These are phyloP conservation scores for Diacarnus erythraeanus DNA, from an alignment of 37 sponge, comb jelly and placozoan species.

Conservation along the genomic window DNA sequence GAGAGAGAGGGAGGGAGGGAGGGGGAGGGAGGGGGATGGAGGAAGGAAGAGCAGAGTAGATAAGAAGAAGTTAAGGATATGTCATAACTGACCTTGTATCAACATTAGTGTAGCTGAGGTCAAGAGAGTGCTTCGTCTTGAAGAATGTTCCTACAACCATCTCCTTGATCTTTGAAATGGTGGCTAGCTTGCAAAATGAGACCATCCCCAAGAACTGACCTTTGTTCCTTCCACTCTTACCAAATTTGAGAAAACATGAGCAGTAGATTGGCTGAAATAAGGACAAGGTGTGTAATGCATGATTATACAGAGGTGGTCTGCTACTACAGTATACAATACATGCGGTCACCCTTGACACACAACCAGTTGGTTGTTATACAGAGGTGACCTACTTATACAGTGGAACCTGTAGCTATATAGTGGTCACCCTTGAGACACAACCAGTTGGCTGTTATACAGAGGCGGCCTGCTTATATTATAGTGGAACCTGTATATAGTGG, in stretches of 20 bases:
- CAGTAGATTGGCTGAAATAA: constrained; percentile 69
- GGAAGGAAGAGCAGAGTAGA: too few relatives aligned
- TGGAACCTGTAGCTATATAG: too few relatives aligned
- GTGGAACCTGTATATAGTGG: too few relatives aligned
- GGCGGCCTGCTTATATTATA: neutral
- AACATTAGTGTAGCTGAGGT: constrained; percentile 53
- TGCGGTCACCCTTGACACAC: too few relatives aligned
- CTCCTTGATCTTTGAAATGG: constrained; percentile 39
- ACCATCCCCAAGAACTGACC: constrained; percentile 56
- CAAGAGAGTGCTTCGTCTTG: constrained; percentile 65
- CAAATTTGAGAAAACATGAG: constrained; percentile 58
- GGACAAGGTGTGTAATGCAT: neutral
- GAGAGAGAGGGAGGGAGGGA: too few relatives aligned
- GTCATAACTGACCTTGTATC: constrained; percentile 68
- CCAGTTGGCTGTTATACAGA: too few relatives aligned
- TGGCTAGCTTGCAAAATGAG: constrained; percentile 62
- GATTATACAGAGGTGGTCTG: neutral
- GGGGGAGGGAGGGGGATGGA: too few relatives aligned
- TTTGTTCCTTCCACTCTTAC: constrained; percentile 11
- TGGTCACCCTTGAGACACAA: too few relatives aligned
- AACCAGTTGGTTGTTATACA: too few relatives aligned
- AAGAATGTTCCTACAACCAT: constrained; percentile 74
- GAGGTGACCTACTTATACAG: too few relatives aligned
- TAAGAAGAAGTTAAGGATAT: too few relatives aligned
- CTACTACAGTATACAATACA: neutral